These are phyloP conservation scores for Synergus umbraculus DNA, from an alignment of 2,888 invertebrate species.

Conservation along the genomic window DNA sequence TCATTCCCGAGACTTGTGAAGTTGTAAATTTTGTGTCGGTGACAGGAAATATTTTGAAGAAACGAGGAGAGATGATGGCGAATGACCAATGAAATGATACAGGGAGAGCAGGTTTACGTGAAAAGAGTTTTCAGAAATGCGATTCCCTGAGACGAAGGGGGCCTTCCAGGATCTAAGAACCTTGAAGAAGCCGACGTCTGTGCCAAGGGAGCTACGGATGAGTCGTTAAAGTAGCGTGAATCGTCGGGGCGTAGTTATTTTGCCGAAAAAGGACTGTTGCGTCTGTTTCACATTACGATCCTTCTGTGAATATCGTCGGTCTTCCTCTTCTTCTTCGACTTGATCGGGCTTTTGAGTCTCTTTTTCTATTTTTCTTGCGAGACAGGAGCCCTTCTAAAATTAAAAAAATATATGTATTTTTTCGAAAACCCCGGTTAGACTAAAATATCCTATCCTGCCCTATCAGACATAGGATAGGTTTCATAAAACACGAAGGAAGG, in stretches of 20 bases:
- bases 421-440: too few relatives aligned
- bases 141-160: conserved; percentile 53
- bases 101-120: conserved; percentile 47
- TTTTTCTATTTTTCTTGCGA: conserved; percentile 37
- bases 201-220: conserved; percentile 56
- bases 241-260: conserved; percentile 60
- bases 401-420: too few relatives aligned
- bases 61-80: conserved; percentile 41
- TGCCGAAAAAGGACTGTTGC: conserved; percentile 61
- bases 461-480: not conserved
- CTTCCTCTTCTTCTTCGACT: conserved; percentile 33
- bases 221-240: conserved; percentile 63
- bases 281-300: conserved; percentile 64
- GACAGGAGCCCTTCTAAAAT: too few relatives aligned
- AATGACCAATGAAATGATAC: conserved; percentile 47
- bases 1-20: too few relatives aligned
- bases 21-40: not conserved
- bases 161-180: conserved; percentile 56
- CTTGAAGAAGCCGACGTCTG: conserved; percentile 62
- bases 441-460: too few relatives aligned
- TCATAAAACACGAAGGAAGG: not conserved
- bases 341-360: conserved; percentile 37
- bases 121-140: conserved; percentile 58
- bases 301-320: conserved; percentile 60
- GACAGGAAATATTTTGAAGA: not conserved